These are phyloP conservation scores for Hippolais icterina DNA, from an alignment of 2,113 vertebrate species.

Conservation along the genomic window DNA sequence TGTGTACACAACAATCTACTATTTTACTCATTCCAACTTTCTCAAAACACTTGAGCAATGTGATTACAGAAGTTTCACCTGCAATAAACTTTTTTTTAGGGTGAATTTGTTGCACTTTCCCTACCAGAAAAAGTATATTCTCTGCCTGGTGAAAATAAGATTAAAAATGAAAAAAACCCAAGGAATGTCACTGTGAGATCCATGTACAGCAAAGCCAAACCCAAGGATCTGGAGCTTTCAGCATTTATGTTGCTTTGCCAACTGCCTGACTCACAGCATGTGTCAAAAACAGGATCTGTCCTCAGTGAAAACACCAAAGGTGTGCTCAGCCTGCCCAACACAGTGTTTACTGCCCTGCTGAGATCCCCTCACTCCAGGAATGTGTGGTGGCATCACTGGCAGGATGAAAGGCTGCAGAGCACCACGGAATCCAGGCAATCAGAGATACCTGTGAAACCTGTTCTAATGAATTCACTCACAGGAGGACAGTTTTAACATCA, in stretches of 20 bases:
- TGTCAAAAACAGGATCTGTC: neutral
- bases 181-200: neutral
- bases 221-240: neutral
- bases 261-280: neutral
- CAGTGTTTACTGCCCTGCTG: rapidly evolving
- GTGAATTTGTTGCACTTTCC: neutral
- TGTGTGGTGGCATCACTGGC: rapidly evolving
- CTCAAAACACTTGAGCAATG: neutral
- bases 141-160: neutral
- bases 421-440: neutral
- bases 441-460: neutral
- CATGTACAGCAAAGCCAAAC: neutral
- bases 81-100: neutral
- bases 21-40: neutral
- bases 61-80: neutral
- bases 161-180: neutral
- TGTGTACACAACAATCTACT: neutral
- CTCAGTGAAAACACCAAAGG: neutral
- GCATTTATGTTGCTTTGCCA: neutral
- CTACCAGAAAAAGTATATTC: neutral
- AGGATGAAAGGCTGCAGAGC: neutral
- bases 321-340: neutral
- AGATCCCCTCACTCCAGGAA: neutral
- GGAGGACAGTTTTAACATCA: neutral
- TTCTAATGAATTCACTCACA: neutral